Evolutionary conservation across 1,140 invertebrate genomes (phyloP).

Genomic region (Halyomorpha halys): DNA sequence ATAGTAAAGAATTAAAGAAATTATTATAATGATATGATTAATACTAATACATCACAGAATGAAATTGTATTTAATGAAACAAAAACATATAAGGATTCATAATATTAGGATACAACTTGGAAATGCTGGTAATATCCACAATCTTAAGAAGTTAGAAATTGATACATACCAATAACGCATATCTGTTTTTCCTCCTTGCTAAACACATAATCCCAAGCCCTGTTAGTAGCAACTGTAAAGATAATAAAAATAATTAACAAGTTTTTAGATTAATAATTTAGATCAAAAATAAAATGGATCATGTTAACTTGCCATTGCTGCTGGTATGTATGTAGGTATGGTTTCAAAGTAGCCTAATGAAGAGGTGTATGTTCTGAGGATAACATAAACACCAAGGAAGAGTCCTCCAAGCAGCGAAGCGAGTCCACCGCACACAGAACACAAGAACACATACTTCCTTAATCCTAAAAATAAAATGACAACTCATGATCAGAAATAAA

Average conservation of each 20-base stretch:
- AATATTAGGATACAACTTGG: no score
- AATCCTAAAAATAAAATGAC: slow-evolving; percentile 25
- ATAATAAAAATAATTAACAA: slow-evolving; percentile 24
- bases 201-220: slow-evolving; percentile 75
- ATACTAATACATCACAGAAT: no score
- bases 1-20: no score
- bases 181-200: slow-evolving; percentile 68
- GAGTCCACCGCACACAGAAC: slow-evolving; percentile 58
- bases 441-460: slow-evolving; percentile 64
- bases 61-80: no score
- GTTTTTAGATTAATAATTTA: neutral
- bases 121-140: no score
- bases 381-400: slow-evolving; percentile 63
- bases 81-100: no score
- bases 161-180: slow-evolving; percentile 67
- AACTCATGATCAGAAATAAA: no score
- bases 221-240: slow-evolving; percentile 64
- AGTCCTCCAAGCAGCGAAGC: slow-evolving; percentile 59
- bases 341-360: slow-evolving; percentile 72
- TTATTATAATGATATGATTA: no score
- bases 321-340: slow-evolving; percentile 72
- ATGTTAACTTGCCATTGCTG: slow-evolving; percentile 51
- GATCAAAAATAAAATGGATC: neutral
- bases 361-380: slow-evolving; percentile 64
- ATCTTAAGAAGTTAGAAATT: no score